Conservation (phyloP, 2,888 invertebrate genomes). For the Protodeltote pygarga region DNA sequence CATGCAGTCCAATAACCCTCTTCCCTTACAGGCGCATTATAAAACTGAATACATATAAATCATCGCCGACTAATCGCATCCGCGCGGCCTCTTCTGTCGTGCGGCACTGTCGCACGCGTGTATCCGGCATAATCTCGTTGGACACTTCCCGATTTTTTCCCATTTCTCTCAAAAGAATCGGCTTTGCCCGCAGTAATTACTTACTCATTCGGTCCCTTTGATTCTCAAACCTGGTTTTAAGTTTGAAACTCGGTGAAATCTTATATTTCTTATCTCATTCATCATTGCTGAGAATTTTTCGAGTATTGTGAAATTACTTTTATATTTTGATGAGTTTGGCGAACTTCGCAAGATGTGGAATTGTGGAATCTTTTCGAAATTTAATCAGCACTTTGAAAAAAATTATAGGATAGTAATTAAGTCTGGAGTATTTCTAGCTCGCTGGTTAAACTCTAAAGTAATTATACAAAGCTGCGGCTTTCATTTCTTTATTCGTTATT, state of each 20-base stretch:
- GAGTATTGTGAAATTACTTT: constrained; percentile 33
- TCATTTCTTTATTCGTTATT: too few relatives aligned
- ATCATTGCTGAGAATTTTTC: constrained; percentile 22
- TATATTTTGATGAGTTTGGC: constrained; percentile 37
- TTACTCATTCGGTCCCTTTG: constrained; percentile 50
- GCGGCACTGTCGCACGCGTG: constrained; percentile 11
- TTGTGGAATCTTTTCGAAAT: constrained; percentile 24
- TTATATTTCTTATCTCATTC: constrained; percentile 35
- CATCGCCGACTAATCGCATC: constrained; percentile 1
- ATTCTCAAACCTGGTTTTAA: constrained; percentile 30
- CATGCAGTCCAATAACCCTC: too few relatives aligned
- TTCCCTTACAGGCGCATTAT: too few relatives aligned
- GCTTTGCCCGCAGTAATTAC: constrained; percentile 41
- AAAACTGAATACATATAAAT: background rate
- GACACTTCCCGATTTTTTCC: constrained; percentile 34
- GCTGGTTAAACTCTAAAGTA: background rate
- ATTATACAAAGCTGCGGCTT: background rate
- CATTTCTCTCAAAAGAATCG: constrained; percentile 37
- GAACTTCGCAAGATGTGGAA: too few relatives aligned
- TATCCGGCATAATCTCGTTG: constrained; percentile 9
- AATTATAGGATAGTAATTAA: constrained; percentile 1
- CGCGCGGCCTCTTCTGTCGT: too few relatives aligned
- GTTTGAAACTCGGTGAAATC: constrained; percentile 35
- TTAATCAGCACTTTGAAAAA: constrained; percentile 26
- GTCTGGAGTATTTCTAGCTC: background rate